phyloP scores from a whole-genome alignment of 1,140 invertebrate genomes.

The Harlomillsia oculata region DNA sequence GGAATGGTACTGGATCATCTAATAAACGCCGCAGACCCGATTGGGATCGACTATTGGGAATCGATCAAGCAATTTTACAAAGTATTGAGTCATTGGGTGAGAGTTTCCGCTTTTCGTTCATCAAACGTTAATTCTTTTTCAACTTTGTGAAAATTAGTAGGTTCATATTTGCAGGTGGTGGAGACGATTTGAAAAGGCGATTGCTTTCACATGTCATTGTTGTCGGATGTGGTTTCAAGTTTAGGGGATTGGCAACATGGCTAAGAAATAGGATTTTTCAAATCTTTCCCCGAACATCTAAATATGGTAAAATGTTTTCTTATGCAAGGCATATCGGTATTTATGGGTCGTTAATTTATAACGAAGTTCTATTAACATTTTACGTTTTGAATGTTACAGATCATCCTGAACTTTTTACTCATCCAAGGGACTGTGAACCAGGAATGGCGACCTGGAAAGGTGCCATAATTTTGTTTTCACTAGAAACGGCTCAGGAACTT shows the following conservation, averaged over 20 bases:
- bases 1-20: conserved; percentile 71
- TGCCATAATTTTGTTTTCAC: conserved; percentile 79
- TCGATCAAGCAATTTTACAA: conserved; percentile 82
- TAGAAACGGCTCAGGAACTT: conserved; percentile 84
- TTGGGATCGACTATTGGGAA: conserved; percentile 63
- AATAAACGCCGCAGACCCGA: conserved; percentile 47
- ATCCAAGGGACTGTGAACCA: conserved; percentile 81
- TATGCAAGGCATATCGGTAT: conserved; percentile 14
- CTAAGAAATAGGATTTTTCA: conserved; percentile 74
- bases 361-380: too few relatives aligned
- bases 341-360: not conserved
- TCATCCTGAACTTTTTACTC: conserved; percentile 69
- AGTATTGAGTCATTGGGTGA: conserved; percentile 80
- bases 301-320: conserved; percentile 46
- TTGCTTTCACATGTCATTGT: conserved; percentile 90
- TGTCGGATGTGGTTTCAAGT: conserved; percentile 81
- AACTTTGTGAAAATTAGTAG: not conserved
- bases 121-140: too few relatives aligned
- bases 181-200: conserved; percentile 80
- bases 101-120: too few relatives aligned
- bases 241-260: conserved; percentile 76
- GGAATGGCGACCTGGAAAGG: conserved; percentile 86
- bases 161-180: conserved; percentile 41
- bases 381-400: conserved; percentile 46
- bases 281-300: conserved; percentile 67